Percentiles rank a stretch among this genome's conserved stretches.
These are phyloP conservation scores for Paramormyrops kingsleyae DNA, from an alignment of 2,113 vertebrate species.

Conservation along the genomic window DNA sequence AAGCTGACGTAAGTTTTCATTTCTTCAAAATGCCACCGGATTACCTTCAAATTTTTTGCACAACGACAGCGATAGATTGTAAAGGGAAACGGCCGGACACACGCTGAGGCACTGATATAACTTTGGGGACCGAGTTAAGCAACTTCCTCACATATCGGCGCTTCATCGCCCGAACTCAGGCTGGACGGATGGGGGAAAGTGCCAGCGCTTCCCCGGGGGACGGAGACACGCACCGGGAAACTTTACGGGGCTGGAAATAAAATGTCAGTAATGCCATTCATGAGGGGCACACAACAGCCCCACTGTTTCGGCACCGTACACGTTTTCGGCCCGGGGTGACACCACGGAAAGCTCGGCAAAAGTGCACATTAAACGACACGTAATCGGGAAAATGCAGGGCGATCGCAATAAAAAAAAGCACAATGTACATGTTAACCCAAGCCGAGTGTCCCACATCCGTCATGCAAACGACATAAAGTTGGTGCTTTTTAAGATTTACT, in stretches of 20 bases:
- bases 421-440: not conserved
- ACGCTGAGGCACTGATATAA: not conserved
- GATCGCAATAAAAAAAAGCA: not conserved
- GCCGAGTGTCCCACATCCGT: not conserved
- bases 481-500: not conserved
- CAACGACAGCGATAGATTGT: not conserved
- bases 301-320: not conserved
- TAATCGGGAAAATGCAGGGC: not conserved
- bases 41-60: not conserved
- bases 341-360: not conserved
- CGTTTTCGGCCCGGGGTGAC: not conserved
- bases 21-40: not conserved
- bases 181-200: not conserved
- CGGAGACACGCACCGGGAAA: not conserved
- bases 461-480: not conserved
- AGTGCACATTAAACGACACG: not conserved
- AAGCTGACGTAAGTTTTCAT: not conserved
- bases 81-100: not conserved
- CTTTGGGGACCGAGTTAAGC: not conserved
- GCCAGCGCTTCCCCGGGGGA: not conserved
- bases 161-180: not conserved
- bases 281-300: not conserved
- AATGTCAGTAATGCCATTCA: constrained; percentile 8
- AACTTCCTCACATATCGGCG: not conserved
- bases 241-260: not conserved